Conservation (phyloP, 2,113 vertebrate genomes). For the Zosterops lateralis region DNA sequence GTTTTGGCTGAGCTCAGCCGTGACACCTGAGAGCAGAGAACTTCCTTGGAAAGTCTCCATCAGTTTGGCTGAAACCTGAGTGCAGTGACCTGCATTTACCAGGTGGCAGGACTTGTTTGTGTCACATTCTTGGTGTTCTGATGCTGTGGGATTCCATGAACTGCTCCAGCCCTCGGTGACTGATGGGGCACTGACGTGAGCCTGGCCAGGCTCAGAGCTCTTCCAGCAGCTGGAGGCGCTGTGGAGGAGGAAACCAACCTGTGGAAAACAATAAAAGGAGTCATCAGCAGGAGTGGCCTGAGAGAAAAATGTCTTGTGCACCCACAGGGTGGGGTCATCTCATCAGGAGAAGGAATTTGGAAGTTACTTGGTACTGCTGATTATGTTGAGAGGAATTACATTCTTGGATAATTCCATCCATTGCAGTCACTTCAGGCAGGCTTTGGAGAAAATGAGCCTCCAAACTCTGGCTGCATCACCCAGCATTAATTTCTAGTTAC, state of each 20-base stretch:
- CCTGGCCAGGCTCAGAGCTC: background rate
- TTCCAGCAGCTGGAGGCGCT: background rate
- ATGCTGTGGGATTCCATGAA: background rate
- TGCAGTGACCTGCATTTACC: background rate
- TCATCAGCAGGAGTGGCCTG: background rate
- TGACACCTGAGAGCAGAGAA: background rate
- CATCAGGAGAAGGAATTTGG: background rate
- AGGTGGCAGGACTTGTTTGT: background rate
- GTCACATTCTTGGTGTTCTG: background rate
- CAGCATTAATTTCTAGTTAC: background rate
- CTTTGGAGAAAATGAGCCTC: background rate
- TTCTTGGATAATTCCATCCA: background rate
- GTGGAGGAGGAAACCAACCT: background rate
- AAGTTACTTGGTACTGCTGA: background rate
- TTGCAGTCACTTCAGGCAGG: background rate
- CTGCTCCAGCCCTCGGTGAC: background rate
- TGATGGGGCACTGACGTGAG: background rate
- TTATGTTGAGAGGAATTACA: background rate
- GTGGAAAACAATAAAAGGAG: background rate
- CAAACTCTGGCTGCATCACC: background rate
- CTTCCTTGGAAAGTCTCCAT: background rate
- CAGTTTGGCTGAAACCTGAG: background rate
- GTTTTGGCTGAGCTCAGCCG: rapidly evolving
- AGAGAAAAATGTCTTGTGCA: background rate
- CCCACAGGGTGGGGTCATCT: background rate